Evolutionary conservation across 2,797 vertebrate species (phyloP), one percentile per base, ranked within the genome.

Genomic region (Sebastes aleutianus): DNA sequence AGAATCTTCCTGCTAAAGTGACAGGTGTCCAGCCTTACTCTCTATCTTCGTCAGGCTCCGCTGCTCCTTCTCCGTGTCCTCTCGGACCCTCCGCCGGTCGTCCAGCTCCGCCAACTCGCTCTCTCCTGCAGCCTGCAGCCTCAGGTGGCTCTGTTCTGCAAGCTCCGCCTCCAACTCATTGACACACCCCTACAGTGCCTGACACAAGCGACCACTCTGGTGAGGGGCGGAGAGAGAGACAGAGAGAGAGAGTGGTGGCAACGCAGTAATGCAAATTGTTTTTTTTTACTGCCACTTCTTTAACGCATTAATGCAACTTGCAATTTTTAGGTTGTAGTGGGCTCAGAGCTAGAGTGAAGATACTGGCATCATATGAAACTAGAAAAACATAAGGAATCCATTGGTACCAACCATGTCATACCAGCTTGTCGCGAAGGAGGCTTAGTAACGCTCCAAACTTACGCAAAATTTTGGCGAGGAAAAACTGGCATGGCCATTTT

Each of bases 1-100:
- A 12, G 58, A 12, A 47, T 27, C 1, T n/a, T 31, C 3, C 65
- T 0, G 43, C 27, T 31, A 6, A 22, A 22, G 34, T 5, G 12
- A 18, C 14, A 27, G 18, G 54, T 3, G 79, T 9, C 6, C 12
- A 3, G 7, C 0, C 97, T 96, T 92, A 99, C 98, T 96, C 90
- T 99, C 99, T 0, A 99, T 97, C 92, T 99, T 98, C 0, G 98
- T 99, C 84, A 99, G 93, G 92, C 97, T 98, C 79, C 97, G 95
- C 94, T 99, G 99, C 0, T 98, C 98, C 90, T 99, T 99, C 94
- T 99, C 97, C 0, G 97, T 98, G 94, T 99, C 97, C 82, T 99
- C 97, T 20, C 96, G 92, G 81, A 96, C 97, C 90, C 97, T 94
- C 71, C 98, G 97, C 84, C 98, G 94, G 94, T 99, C 98, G 1